These are phyloP conservation scores for Aptenodytes forsteri DNA, from an alignment of 2,113 vertebrate genomes.

Conservation along the genomic window DNA sequence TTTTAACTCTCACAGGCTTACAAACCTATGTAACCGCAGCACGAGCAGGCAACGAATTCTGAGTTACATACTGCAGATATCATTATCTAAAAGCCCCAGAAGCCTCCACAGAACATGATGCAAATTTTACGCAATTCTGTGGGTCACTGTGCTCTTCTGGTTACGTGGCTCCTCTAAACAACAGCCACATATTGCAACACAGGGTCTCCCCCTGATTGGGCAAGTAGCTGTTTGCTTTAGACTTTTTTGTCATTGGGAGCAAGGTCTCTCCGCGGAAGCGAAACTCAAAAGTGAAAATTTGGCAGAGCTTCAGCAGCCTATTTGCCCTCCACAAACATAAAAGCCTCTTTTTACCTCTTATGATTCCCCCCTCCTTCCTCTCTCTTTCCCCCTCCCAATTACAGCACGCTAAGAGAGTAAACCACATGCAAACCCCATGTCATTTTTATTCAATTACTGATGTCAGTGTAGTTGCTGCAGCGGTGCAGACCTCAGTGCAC, in stretches of 20 bases:
- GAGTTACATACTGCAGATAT: neutral
- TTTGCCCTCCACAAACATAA: neutral
- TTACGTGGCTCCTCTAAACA: neutral
- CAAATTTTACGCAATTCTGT: neutral
- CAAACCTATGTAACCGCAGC: neutral
- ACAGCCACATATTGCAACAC: neutral
- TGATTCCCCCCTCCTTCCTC: neutral
- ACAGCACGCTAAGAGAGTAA: neutral
- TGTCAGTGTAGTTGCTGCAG: accelerated
- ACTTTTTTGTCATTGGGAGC: neutral
- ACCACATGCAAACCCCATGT: neutral
- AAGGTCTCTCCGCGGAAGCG: neutral
- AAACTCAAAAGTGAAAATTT: neutral
- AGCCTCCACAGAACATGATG: neutral
- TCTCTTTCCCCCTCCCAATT: neutral
- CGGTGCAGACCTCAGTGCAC: neutral
- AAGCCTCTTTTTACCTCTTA: neutral
- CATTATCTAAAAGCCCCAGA: neutral
- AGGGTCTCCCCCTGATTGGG: neutral
- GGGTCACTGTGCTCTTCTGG: neutral
- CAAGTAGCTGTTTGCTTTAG: neutral
- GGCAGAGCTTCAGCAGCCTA: neutral
- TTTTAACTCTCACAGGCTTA: neutral
- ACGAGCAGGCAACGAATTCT: neutral
- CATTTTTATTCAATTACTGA: neutral